phyloP scores from a whole-genome alignment of 2,888 invertebrate genomes.

The Phengaris alcon region DNA sequence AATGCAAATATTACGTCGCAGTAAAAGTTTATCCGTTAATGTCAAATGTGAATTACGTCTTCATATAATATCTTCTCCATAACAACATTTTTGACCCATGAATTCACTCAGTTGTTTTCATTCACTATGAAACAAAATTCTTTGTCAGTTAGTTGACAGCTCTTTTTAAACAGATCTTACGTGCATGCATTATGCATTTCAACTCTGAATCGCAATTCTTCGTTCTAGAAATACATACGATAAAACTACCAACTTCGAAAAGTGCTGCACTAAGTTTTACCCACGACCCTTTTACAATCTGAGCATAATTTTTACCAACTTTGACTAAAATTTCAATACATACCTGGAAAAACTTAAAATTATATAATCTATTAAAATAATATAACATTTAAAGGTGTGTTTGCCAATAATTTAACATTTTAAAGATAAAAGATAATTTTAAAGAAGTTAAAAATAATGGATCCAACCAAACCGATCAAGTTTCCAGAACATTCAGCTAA shows the following conservation, averaged over 20 bases:
- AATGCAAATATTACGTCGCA: no score
- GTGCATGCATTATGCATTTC: slow-evolving; percentile 15
- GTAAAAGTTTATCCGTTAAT: no score
- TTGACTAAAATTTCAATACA: not conserved
- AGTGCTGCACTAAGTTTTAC: slow-evolving; percentile 10
- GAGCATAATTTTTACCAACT: not conserved
- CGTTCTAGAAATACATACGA: slow-evolving; percentile 18
- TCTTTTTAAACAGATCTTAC: slow-evolving; percentile 9
- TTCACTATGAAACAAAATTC: slow-evolving; percentile 7
- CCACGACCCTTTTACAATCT: not conserved
- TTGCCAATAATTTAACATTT: not conserved
- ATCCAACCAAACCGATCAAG: not conserved
- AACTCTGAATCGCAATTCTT: slow-evolving; percentile 7
- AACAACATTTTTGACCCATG: not conserved
- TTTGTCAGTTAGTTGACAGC: slow-evolving; percentile 26
- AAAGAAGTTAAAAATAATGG: slow-evolving; percentile 4
- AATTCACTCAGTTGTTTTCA: not conserved
- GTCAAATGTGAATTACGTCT: no score
- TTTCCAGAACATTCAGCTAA: slow-evolving; percentile 43
- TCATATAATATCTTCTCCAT: not conserved
- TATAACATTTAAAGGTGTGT: no score
- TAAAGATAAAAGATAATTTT: not conserved
- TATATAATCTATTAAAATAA: not conserved
- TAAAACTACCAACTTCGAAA: slow-evolving; percentile 12
- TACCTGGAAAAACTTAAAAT: not conserved